phyloP scores from a whole-genome alignment of 2,888 invertebrate genomes.

The Helicoverpa assulta region DNA sequence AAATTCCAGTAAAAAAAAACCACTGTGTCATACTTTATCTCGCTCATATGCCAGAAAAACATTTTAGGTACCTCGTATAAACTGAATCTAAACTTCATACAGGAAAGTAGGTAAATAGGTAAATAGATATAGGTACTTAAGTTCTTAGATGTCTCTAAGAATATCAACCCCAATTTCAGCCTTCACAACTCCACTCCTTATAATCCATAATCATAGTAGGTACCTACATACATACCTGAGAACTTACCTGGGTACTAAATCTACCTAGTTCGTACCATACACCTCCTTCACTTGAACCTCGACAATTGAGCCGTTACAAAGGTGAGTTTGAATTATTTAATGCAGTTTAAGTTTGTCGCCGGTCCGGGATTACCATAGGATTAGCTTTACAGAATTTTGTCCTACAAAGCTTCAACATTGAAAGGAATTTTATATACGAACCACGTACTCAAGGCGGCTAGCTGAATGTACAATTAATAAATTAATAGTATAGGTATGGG shows the following conservation, averaged over 20 bases:
- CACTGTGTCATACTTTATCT: no score
- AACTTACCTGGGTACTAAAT: conserved; percentile 32
- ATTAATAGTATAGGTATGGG: neutral
- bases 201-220: conserved; percentile 1
- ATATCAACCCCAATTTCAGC: conserved; percentile 1
- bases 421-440: conserved; percentile 36
- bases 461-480: neutral
- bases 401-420: conserved; percentile 29
- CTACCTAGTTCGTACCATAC: conserved; percentile 24
- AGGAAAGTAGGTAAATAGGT: no score
- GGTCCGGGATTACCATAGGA: conserved; percentile 28
- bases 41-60: no score
- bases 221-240: neutral
- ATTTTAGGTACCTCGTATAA: no score
- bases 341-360: conserved; percentile 45
- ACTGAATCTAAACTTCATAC: no score
- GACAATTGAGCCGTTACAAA: conserved; percentile 49
- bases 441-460: neutral
- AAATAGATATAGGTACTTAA: neutral
- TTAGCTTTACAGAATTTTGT: conserved; percentile 37
- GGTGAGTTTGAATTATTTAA: conserved; percentile 49
- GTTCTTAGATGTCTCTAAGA: neutral
- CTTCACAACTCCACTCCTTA: neutral
- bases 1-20: no score
- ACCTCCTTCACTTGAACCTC: conserved; percentile 33